Base-by-base conservation (phyloP, 2,113 vertebrate species). In the Panurus biarmicus region DNA sequence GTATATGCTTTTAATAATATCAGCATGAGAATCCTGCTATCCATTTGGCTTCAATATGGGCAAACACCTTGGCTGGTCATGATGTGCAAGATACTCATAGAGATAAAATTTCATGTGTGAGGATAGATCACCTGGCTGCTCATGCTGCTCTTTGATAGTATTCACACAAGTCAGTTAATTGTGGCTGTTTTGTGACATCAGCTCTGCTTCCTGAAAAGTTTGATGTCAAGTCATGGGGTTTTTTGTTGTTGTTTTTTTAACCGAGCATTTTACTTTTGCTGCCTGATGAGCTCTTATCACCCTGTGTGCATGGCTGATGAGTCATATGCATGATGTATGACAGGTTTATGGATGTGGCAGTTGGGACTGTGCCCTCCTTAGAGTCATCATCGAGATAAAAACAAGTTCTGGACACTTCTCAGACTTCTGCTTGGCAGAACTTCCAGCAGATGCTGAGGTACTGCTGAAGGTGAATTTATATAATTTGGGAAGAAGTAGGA, bases 261-360 rank as follows among this genome's bases (percentile, higher is more conserved):
- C 4, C 5, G 7, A 44, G 23, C 5, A 6, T 56, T 94, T 87
- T 10, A 5, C 14, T 74, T 47, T 6, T 72, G 40, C 48, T 56
- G 33, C 3, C 10, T 81, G 44, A 11, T 45, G 51, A 50, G 40
- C 40, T 42, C 61, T 58, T 25, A 12, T 35, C 23, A 6, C 11
- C 4, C 26, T 24, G 9, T 45, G 18, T 51, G 26, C 5, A 1
- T 82, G 76, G 85, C 58, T 56, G 71, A 3, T 5, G 26, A 38
- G n/a, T 58, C 85, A 58, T 1, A 0, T 12, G 53, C 12, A 21
- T 2, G 3, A 10, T 6, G 23, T 14, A 6, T 51, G 54, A n/a
- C 21, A 24, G 44, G 21, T 60, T 28, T 20, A 13, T 74, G 48
- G 29, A 58, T 47, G 29, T 62, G 73, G 18, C 56, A 47, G 56